Base-by-base conservation (phyloP, 2,888 invertebrate species). In the Idaea biselata region DNA sequence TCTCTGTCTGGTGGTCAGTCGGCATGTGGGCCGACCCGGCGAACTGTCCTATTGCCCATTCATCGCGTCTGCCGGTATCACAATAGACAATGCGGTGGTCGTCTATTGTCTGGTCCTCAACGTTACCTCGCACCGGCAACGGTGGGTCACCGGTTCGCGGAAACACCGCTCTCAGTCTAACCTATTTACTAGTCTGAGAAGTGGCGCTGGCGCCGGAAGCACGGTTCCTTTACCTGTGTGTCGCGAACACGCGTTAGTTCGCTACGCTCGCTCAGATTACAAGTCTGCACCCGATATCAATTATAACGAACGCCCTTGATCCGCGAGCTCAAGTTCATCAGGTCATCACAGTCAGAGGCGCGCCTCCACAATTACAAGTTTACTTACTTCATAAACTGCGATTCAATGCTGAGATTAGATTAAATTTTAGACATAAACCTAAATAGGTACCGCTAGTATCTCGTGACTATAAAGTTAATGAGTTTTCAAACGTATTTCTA, bases 1-100 rank as follows among this genome's bases (percentile, higher is more conserved):
- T 83, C 84, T 78, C 75, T 69, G 67, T 80, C 80, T 68, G 60
- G 59, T 58, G 64, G 63, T 56, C 62, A 57, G 67, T 62, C 68
- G 68, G 71, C 77, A 78, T 80, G 81, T 82, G 81, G 81, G 80
- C 81, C 81, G 81, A 77, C 80, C 79, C 79, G 81, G 79, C 88
- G 85, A 86, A 87, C 87, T 86, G 86, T 78, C 83, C 86, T 89
- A 91, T 90, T 90, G 78, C 83, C 85, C 91, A 91, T 91, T 91
- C 89, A 91, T 87, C 79, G 87, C 72, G 75, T 78, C 79, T 68
- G 68, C 75, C 77, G 74, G 78, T 79, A 76, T 80, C 83, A 88
- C 87, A 89, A 86, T 86, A 82, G 84, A 88, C 88, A 87, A 86
- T 86, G 78, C 80, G 79, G 78, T 80, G 80, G 79, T 77, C 76